Evolutionary conservation across 2,113 vertebrate genomes (phyloP), one percentile per base, ranked within the genome.

Genomic region (Dolichotis patagonum): DNA sequence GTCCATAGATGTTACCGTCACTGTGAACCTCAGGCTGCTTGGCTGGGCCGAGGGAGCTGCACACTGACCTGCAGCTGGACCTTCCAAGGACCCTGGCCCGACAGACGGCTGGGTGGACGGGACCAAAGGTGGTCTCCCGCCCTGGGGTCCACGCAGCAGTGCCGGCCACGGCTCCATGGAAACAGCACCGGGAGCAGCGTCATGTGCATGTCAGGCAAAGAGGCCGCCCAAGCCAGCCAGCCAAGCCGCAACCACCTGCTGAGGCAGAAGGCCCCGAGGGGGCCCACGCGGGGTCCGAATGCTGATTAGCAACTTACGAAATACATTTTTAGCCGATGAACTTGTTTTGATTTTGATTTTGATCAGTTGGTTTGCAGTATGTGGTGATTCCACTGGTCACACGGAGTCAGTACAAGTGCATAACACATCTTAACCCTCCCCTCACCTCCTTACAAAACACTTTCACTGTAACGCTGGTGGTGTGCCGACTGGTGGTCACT

Each of bases 391-490:
- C 35, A 38, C 7, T n/a, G 35, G 3, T 20, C 35, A 20, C 19
- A 35, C n/a, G 35, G 35, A 8, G 35, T 3, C 9, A 12, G 35
- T 69, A 69, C n/a, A 19, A 35, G 17, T 20, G 1, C 35, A 38
- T 4, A 8, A 20, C 67, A 9, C 35, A 12, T 77, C n/a, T 14
- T n/a, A 73, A 69, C 38, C 38, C 67, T 69, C n/a, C 67, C 67
- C 19, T 49, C 35, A 54, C 32, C 30, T 56, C 24, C 43, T 49
- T 8, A 78, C 26, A 17, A 46, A 78, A 78, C 78, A 80, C 9
- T 92, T 89, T 67, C 56, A 87, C 49, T 85, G 65, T 65, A 78
- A 56, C 41, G 63, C 90, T n/a, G 16, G 35, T 69, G 67, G 19
- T n/a, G 67, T 2, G 8, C 67, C n/a, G 88, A 93, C 0, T 0